These are phyloP conservation scores for Notodonta dromedarius DNA, from an alignment of 2,888 invertebrate genomes.

Conservation along the genomic window DNA sequence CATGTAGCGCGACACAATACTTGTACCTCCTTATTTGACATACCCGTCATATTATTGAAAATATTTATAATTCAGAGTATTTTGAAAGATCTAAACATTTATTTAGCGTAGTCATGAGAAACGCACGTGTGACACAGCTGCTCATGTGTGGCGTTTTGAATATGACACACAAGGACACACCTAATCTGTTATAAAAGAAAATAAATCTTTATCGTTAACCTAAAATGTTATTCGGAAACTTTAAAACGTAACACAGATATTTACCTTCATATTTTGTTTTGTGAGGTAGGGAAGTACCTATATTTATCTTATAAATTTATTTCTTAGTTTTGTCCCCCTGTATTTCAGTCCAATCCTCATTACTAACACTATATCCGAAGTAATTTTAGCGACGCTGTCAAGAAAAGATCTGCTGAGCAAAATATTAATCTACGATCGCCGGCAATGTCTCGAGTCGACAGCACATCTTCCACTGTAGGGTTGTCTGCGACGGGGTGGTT, in stretches of 20 bases:
- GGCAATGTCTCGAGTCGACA: conserved; percentile 47
- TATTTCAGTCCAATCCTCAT: neutral
- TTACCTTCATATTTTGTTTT: too few species aligned
- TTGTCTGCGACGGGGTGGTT: conserved; percentile 59
- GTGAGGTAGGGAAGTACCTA: neutral
- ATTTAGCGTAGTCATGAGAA: too few species aligned
- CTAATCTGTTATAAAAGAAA: too few species aligned
- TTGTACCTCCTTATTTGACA: neutral
- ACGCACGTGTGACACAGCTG: too few species aligned
- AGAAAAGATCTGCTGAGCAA: neutral
- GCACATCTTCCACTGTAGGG: conserved; percentile 59
- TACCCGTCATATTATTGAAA: too few species aligned
- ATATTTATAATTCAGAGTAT: too few species aligned
- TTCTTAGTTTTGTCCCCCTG: neutral
- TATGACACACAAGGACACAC: too few species aligned
- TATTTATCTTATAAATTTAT: neutral
- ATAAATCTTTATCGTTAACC: too few species aligned
- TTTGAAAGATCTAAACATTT: too few species aligned
- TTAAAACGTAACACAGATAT: too few species aligned
- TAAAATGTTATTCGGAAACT: too few species aligned
- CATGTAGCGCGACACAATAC: conserved; percentile 40
- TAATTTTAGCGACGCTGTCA: neutral
- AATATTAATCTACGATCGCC: conserved; percentile 52
- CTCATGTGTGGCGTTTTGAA: too few species aligned
- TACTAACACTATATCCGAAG: neutral